Base-by-base conservation (phyloP, 1,140 invertebrate species). In the Pteromalus puparum region DNA sequence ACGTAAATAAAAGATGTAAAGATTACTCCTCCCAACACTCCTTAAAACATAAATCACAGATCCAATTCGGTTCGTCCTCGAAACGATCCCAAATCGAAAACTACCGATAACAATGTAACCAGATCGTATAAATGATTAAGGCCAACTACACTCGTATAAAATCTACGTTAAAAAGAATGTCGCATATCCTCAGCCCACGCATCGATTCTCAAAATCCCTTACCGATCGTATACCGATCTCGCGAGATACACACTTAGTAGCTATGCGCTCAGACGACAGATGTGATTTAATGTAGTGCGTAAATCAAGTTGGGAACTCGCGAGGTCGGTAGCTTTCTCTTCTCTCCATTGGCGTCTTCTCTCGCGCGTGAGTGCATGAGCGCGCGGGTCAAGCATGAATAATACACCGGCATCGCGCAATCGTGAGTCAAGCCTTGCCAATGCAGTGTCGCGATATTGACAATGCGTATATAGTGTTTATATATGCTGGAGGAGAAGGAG, bases 251-350 rank as follows among this genome's bases (percentile, higher is more conserved):
- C 18, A 13, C 18, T 13, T 0, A 5, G 48, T 1, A 21, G 18
- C 18, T 6, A 61, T 61, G 53, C 53, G 53, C 53, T 7, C 13
- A 2, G 61, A 65, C 21, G 78, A 42, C 65, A 68, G 10, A 70
- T 26, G 79, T 75, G 81, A 82, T 82, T 75, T 81, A 81, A 67
- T 61, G 28, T 42, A 70, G 30, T 34, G 53, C 13, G 46, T 76
- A 76, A 61, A 76, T 68, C 53, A 76, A 42, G 73, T 28, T 15
- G 81, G 42, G 28, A 65, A 61, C 26, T 72, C 78, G 78, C 89
- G 89, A 89, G 91, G 89, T 89, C 89, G 89, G 80, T 87, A 89
- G 91, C 90, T 92, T 92, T 91, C 91, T 91, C 91, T 90, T 89
- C 86, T 86, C 84, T 18, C 84, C 83, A 84, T 15, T 15, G 21